Conservation (phyloP, 2,888 invertebrate genomes). For the Eumacrocentrus americanus region DNA sequence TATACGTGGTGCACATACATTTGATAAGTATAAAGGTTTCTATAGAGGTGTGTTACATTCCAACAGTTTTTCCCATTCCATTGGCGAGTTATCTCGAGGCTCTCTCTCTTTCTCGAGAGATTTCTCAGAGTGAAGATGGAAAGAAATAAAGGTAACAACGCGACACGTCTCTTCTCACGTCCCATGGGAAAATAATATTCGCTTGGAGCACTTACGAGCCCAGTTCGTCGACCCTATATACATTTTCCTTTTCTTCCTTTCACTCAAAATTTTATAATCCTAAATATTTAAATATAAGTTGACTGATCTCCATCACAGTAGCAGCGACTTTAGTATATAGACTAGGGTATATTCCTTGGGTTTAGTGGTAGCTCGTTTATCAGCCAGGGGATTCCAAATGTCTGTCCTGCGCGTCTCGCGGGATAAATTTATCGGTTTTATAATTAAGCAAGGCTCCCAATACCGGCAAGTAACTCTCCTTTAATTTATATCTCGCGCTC, state of each 20-base stretch:
- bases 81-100: slow-evolving; percentile 1
- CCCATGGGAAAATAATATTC: slow-evolving; percentile 13
- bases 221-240: no score
- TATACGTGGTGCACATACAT: background rate
- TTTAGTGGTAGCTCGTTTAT: slow-evolving; percentile 51
- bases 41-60: slow-evolving; percentile 10
- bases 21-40: background rate
- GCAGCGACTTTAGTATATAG: no score
- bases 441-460: slow-evolving; percentile 54
- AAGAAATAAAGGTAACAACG: background rate
- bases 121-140: background rate
- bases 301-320: no score
- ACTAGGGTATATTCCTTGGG: slow-evolving; percentile 20
- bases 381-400: slow-evolving; percentile 52
- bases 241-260: no score
- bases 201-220: background rate
- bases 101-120: slow-evolving; percentile 4
- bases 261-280: no score
- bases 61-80: slow-evolving; percentile 34
- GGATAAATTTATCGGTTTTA: slow-evolving; percentile 59
- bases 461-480: slow-evolving; percentile 44
- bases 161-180: background rate
- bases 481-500: slow-evolving; percentile 50
- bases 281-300: no score
- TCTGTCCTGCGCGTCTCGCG: slow-evolving; percentile 41